A percentile compares a stretch with the other conserved stretches of the same genome.
phyloP scores from a whole-genome alignment of 2,797 vertebrate genomes.

The Parotocinclus haroldoi region DNA sequence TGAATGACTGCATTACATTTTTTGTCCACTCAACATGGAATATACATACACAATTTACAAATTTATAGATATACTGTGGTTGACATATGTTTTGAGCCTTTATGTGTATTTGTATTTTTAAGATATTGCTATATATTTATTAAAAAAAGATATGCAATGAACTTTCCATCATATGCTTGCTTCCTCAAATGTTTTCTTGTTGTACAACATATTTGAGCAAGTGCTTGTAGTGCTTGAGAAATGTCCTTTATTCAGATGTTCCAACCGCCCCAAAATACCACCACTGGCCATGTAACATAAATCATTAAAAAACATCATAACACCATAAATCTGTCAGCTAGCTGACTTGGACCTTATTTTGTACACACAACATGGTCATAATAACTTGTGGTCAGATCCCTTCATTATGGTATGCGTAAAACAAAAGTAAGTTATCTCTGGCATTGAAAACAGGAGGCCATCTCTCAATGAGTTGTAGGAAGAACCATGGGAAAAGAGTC shows the following conservation, averaged over 20 bases:
- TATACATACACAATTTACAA: no score
- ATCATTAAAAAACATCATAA: conserved; percentile 64
- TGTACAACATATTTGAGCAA: conserved; percentile 55
- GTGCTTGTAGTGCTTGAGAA: conserved; percentile 33
- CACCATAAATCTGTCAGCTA: conserved; percentile 65
- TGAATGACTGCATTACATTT: no score
- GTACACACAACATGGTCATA: conserved; percentile 68
- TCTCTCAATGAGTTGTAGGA: conserved; percentile 47
- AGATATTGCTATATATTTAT: no score
- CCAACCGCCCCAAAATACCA: conserved; percentile 63
- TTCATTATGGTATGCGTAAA: conserved; percentile 69
- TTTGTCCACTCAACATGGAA: no score
- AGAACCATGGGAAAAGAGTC: conserved; percentile 15
- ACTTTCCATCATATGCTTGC: conserved; percentile 22
- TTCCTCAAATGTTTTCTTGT: conserved; percentile 52
- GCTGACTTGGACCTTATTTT: conserved; percentile 63
- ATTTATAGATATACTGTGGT: background rate
- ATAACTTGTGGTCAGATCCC: conserved; percentile 64
- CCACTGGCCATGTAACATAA: conserved; percentile 65
- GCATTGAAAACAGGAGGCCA: conserved; percentile 54
- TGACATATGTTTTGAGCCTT: background rate
- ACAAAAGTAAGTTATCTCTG: conserved; percentile 63
- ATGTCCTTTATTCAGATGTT: conserved; percentile 61
- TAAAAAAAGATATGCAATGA: no score
- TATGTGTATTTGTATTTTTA: background rate